A percentile compares a stretch with the other conserved stretches of the same genome.
These are phyloP conservation scores for Halcyon leucocephala DNA, from an alignment of 2,797 vertebrate genomes.

Conservation along the genomic window DNA sequence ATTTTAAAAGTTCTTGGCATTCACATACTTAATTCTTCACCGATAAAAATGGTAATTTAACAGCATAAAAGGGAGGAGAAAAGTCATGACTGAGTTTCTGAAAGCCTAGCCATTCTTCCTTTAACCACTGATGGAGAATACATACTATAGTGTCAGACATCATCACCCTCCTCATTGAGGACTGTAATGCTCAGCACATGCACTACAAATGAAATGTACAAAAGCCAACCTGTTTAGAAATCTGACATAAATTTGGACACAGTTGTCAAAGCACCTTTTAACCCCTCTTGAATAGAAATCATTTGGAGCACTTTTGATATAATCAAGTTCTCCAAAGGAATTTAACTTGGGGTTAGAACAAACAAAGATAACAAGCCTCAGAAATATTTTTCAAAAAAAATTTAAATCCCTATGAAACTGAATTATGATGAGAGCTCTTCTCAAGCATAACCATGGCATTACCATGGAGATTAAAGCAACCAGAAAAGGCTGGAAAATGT, in stretches of 20 bases:
- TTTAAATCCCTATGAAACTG: background rate
- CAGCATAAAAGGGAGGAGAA: background rate
- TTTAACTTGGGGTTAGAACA: slow-evolving; percentile 3
- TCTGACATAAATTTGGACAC: background rate
- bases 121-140: background rate
- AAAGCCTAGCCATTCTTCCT: background rate
- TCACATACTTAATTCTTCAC: background rate
- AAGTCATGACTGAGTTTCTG: background rate
- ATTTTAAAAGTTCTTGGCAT: background rate
- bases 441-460: slow-evolving; percentile 25
- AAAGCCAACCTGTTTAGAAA: background rate
- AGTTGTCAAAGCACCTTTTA: background rate
- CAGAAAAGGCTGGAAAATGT: background rate
- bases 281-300: background rate
- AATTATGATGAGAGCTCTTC: background rate
- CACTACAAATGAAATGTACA: background rate
- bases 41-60: background rate
- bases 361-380: slow-evolving; percentile 2
- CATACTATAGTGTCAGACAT: background rate
- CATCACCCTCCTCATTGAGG: background rate
- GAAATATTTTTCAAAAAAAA: background rate
- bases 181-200: background rate
- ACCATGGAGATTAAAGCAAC: slow-evolving; percentile 43
- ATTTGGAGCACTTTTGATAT: background rate
- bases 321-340: background rate